Evolutionary conservation across 2,797 vertebrate genomes (phyloP).

Genomic region (Chanos chanos): DNA sequence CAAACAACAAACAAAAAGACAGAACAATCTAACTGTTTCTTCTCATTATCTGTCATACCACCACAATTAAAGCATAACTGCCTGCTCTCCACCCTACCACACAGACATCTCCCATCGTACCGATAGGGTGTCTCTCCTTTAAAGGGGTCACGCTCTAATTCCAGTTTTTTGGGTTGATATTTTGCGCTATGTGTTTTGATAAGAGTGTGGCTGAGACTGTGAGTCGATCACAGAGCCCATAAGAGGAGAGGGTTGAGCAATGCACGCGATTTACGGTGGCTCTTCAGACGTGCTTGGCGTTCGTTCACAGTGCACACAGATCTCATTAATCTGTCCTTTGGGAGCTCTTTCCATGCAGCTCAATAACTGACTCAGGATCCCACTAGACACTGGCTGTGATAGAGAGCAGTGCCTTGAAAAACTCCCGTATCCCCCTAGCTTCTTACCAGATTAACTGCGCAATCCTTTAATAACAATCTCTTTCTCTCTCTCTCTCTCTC

Average conservation of each 20-base stretch:
- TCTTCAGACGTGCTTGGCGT: constrained; percentile 42
- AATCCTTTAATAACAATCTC: constrained; percentile 56
- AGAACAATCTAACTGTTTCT: too few relatives aligned
- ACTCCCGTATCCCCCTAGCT: constrained; percentile 43
- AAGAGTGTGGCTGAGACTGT: constrained; percentile 4
- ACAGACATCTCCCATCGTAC: not conserved
- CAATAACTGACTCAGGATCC: constrained; percentile 45
- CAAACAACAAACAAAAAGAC: too few relatives aligned
- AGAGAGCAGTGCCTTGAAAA: constrained; percentile 31
- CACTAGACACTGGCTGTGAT: constrained; percentile 39
- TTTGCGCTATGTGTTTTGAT: constrained; percentile 18
- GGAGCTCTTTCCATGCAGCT: constrained; percentile 49
- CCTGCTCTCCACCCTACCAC: not conserved
- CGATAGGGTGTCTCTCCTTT: constrained; percentile 8
- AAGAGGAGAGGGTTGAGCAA: constrained; percentile 8
- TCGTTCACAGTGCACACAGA: constrained; percentile 57
- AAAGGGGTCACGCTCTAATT: constrained; percentile 17
- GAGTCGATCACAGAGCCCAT: constrained; percentile 1
- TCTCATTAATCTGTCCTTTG: constrained; percentile 67
- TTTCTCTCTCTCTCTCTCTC: constrained; percentile 53
- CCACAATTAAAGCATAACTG: too few relatives aligned
- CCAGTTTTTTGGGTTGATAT: constrained; percentile 13
- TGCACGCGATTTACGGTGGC: constrained; percentile 29
- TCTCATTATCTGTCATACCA: too few relatives aligned
- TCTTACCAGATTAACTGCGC: constrained; percentile 52